Conservation (phyloP, 2,797 vertebrate species). For the Xiphophorus birchmanni region DNA sequence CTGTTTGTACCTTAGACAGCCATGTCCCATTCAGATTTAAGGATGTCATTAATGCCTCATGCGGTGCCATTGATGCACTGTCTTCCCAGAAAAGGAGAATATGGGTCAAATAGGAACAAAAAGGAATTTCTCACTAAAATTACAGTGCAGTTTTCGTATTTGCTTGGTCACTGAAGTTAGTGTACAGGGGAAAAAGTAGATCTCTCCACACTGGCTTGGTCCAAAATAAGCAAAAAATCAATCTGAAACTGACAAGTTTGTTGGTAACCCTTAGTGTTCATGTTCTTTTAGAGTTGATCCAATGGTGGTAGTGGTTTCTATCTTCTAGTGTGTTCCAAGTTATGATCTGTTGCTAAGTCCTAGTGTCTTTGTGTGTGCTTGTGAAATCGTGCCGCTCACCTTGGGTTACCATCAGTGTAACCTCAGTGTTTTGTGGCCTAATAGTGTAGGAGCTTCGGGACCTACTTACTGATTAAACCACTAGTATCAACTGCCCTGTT, state of each 20-base stretch:
- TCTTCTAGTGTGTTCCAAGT: background rate
- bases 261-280: background rate
- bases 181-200: background rate
- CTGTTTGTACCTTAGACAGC: background rate
- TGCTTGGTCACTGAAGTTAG: background rate
- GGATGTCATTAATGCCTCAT: background rate
- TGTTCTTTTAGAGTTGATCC: background rate
- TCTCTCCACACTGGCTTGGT: background rate
- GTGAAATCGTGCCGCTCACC: background rate
- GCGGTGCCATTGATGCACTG: background rate
- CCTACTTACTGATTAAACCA: background rate
- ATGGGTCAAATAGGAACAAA: background rate
- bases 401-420: background rate
- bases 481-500: background rate
- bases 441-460: background rate
- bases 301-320: background rate
- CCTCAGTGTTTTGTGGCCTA: background rate
- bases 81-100: background rate
- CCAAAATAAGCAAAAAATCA: background rate
- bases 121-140: background rate
- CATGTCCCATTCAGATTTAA: background rate
- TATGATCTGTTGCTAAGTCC: background rate
- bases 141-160: background rate
- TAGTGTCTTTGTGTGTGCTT: background rate
- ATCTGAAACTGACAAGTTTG: background rate